These are phyloP conservation scores for Hydroisotoma schaefferi DNA, from an alignment of 2,888 invertebrate species.

Conservation along the genomic window DNA sequence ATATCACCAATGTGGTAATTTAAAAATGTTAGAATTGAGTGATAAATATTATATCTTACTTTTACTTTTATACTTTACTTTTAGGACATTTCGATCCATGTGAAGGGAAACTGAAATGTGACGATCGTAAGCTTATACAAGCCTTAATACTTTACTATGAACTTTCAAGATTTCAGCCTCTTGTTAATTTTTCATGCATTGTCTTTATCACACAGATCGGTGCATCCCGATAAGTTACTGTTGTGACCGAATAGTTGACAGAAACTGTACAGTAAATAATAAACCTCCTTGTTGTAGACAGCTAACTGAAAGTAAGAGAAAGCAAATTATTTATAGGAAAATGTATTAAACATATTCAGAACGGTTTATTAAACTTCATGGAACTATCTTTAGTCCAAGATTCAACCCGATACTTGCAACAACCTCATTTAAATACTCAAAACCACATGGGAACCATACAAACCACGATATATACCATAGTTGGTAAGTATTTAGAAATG, in stretches of 20 bases:
- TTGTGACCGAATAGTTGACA: slow-evolving; percentile 52
- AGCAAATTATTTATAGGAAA: neutral
- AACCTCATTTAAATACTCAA: slow-evolving; percentile 49
- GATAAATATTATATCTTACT: too few species aligned
- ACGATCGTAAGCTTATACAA: slow-evolving; percentile 15
- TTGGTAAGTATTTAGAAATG: slow-evolving; percentile 50
- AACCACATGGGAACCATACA: slow-evolving; percentile 53
- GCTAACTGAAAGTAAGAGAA: slow-evolving; percentile 33
- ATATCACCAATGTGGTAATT: slow-evolving; percentile 53
- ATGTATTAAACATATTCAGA: neutral
- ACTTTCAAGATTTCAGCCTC: neutral
- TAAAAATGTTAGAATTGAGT: too few species aligned
- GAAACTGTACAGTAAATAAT: slow-evolving; percentile 55
- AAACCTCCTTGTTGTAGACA: slow-evolving; percentile 54
- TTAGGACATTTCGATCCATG: slow-evolving; percentile 49
- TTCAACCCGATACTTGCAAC: slow-evolving; percentile 41
- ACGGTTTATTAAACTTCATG: slow-evolving; percentile 1
- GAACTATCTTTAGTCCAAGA: slow-evolving; percentile 18
- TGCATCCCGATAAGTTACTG: slow-evolving; percentile 57
- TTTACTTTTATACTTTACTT: neutral
- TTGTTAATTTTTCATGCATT: neutral
- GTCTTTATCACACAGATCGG: slow-evolving; percentile 50
- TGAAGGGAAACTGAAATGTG: slow-evolving; percentile 51
- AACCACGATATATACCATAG: slow-evolving; percentile 54
- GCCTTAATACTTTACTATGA: neutral